phyloP scores from a whole-genome alignment of 2,797 vertebrate genomes.

The Etheostoma perlongum region DNA sequence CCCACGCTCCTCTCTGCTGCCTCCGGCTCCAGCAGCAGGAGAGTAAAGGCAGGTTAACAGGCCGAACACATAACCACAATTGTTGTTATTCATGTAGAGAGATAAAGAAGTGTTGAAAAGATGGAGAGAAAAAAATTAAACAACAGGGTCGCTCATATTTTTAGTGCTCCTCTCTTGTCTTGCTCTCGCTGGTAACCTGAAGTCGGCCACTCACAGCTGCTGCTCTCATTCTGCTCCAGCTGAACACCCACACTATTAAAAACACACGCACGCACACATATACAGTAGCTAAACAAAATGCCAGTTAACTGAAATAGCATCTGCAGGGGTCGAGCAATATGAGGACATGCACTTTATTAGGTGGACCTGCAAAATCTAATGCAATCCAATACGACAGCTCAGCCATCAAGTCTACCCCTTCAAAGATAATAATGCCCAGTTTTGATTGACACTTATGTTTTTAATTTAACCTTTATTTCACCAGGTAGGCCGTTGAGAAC shows the following conservation, averaged over 20 bases:
- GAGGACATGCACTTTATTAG: not conserved
- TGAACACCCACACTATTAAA: conserved; percentile 56
- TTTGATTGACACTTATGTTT: too few species aligned
- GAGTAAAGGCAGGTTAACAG: conserved; percentile 35
- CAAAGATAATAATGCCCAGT: too few species aligned
- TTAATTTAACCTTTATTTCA: too few species aligned
- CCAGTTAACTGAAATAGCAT: not conserved
- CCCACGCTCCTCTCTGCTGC: conserved; percentile 53
- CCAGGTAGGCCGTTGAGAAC: too few species aligned
- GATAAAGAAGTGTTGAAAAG: not conserved
- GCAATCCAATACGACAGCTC: not conserved
- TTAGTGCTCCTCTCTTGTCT: not conserved
- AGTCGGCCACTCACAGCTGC: conserved; percentile 64
- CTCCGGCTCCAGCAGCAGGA: conserved; percentile 24
- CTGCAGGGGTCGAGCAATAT: not conserved
- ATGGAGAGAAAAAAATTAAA: not conserved
- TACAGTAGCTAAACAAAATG: conserved; percentile 10
- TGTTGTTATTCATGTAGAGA: conserved; percentile 21
- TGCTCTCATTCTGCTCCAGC: conserved; percentile 66
- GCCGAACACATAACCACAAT: conserved; percentile 11
- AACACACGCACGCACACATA: conserved; percentile 7
- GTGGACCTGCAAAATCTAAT: too few species aligned
- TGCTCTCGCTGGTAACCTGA: conserved; percentile 42
- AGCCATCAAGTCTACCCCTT: too few species aligned
- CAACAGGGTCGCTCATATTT: not conserved